Evolutionary conservation across 2,113 vertebrate genomes (phyloP).

Genomic region (Dipodomys ordii): DNA sequence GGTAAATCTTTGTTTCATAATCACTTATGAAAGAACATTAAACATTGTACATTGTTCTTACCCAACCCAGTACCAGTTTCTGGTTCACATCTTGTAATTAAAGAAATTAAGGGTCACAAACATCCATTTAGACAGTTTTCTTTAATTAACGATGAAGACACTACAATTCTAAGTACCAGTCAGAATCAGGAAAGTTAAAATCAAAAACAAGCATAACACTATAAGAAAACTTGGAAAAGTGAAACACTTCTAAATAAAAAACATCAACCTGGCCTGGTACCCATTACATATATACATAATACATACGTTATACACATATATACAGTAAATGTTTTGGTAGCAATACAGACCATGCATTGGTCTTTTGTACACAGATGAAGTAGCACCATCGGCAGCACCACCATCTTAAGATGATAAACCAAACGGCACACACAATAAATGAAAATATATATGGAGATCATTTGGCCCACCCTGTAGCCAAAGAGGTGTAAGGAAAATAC

Average conservation of each 20-base stretch:
- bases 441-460: slow-evolving; percentile 57
- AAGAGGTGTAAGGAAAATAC: slow-evolving; percentile 53
- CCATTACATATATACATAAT: slow-evolving; percentile 79
- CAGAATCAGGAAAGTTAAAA: slow-evolving; percentile 23
- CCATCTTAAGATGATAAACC: slow-evolving; percentile 73
- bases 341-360: slow-evolving; percentile 78
- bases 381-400: slow-evolving; percentile 78
- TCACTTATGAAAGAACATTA: background rate
- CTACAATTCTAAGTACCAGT: slow-evolving; percentile 82
- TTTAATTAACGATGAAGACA: slow-evolving; percentile 82
- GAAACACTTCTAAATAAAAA: slow-evolving; percentile 79
- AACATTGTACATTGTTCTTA: background rate
- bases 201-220: slow-evolving; percentile 77
- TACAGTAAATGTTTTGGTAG: slow-evolving; percentile 82
- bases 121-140: slow-evolving; percentile 78
- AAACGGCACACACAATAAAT: slow-evolving; percentile 61
- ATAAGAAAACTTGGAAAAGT: slow-evolving; percentile 76
- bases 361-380: slow-evolving; percentile 81
- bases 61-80: slow-evolving; percentile 3
- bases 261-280: slow-evolving; percentile 77
- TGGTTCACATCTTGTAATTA: background rate
- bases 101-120: slow-evolving; percentile 69
- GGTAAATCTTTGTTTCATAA: background rate
- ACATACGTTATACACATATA: slow-evolving; percentile 75
- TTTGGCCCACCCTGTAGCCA: slow-evolving; percentile 74